Base-by-base conservation (phyloP, 1,140 invertebrate species). In the Cydia fagiglandana region DNA sequence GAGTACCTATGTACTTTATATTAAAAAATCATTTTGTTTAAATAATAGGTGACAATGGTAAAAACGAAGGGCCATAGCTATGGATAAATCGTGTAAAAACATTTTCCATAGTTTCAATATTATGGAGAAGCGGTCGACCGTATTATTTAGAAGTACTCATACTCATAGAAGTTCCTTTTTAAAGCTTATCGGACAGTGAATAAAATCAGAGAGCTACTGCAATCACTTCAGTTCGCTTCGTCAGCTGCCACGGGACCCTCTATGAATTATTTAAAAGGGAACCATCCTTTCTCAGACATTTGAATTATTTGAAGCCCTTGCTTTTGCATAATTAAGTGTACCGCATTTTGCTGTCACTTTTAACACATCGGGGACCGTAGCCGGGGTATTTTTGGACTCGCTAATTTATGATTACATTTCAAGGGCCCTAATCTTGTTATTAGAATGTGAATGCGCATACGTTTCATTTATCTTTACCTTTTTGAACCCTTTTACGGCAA, bases 181-280 rank as follows among this genome's bases (percentile, higher is more conserved):
- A 24, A 10, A 12, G 20, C 50, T 53, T 53, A 53, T 17, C 4
- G 4, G 20, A n/a, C 50, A 76, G 66, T 76, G 77, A 78, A 80
- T 81, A 80, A 80, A 84, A 84, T 80, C 79, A 81, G 77, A 80
- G 76, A 56, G 74, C 80, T 76, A 53, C 76, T 77, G 74, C 76
- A 47, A 75, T 70, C 66, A 66, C 76, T 78, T 77, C 50, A 79
- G 73, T 79, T 75, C 76, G 68, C 70, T 76, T 75, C 73, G 70
- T 73, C 78, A 80, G 80, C 80, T 83, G 81, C 78, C 79, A 81
- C 80, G 75, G 80, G 80, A 83, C 79, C 78, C 76, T 80, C 84
- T 79, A 85, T 88, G 83, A 88, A 88, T 88, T 84, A 88, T 88
- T 84, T 83, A 86, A 82, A 73, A 78, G 78, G 77, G 73, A 82